phyloP scores from a whole-genome alignment of 2,113 vertebrate genomes.

The Pluvialis apricaria region DNA sequence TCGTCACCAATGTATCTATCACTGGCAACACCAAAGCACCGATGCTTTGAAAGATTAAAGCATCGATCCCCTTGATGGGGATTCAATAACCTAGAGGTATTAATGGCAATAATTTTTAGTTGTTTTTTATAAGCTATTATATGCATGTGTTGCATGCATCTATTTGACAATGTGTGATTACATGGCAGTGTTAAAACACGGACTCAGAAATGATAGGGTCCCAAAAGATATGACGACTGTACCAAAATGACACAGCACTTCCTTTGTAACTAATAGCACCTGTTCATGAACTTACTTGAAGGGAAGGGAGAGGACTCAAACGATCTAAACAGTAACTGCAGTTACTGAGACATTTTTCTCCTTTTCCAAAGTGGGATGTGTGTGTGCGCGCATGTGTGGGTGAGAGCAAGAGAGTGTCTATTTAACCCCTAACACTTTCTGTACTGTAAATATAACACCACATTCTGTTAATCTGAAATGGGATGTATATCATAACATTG shows the following conservation, averaged over 20 bases:
- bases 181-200: conserved; percentile 6
- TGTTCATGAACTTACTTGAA: conserved; percentile 69
- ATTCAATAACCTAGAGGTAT: conserved; percentile 46
- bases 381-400: neutral
- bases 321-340: neutral
- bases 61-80: conserved; percentile 47
- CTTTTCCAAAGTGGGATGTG: neutral
- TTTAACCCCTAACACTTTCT: conserved; percentile 46
- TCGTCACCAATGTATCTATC: conserved; percentile 38
- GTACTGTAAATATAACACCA: conserved; percentile 66
- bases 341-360: conserved; percentile 17
- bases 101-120: conserved; percentile 63
- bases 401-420: conserved; percentile 43
- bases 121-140: conserved; percentile 44
- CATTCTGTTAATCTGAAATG: conserved; percentile 71
- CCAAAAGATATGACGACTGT: neutral
- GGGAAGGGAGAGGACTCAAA: conserved; percentile 27
- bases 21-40: conserved; percentile 52
- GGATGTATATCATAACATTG: conserved; percentile 72
- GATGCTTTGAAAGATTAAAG: conserved; percentile 48
- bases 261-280: conserved; percentile 63
- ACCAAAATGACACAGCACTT: neutral
- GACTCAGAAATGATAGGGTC: neutral
- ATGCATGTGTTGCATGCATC: conserved; percentile 69
- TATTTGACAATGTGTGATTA: conserved; percentile 51